Conservation (phyloP, 92 coral and sea anemone genomes). For the Phenganax subtilis region DNA sequence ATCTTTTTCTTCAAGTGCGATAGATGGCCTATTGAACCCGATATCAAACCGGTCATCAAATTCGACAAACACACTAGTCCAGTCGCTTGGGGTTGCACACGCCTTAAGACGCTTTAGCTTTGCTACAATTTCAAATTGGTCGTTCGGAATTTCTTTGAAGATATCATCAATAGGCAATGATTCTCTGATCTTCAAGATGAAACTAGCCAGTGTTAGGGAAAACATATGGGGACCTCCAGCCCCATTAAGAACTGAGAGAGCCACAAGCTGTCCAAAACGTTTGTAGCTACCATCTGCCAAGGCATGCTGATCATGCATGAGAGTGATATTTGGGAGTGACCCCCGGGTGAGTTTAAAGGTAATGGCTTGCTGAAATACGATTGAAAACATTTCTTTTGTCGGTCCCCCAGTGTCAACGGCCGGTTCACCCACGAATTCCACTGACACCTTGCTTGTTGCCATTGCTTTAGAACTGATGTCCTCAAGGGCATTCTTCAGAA, state of each 20-base stretch:
- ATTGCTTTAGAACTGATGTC: constrained; percentile 11
- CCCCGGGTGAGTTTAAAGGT: constrained; percentile 21
- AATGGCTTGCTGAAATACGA: constrained; percentile 36
- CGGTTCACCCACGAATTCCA: constrained; percentile 43
- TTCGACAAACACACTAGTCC: background rate
- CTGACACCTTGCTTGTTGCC: constrained; percentile 15
- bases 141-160: constrained; percentile 22
- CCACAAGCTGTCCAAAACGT: constrained; percentile 28
- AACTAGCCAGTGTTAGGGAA: constrained; percentile 34
- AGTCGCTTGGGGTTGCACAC: background rate
- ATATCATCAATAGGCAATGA: constrained; percentile 30
- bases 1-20: constrained; percentile 33
- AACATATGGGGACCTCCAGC: constrained; percentile 41
- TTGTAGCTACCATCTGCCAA: background rate
- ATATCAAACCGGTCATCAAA: constrained; percentile 42
- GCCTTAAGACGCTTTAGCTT: background rate
- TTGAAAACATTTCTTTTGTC: constrained; percentile 36
- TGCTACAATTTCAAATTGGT: background rate
- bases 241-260: constrained; percentile 39
- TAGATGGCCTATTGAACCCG: constrained; percentile 36
- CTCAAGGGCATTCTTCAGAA: constrained; percentile 39
- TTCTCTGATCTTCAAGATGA: constrained; percentile 31
- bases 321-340: background rate
- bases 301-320: constrained; percentile 14
- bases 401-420: constrained; percentile 50